Evolutionary conservation across 2,888 invertebrate genomes (phyloP).

Genomic region (Leptopilina myrica): DNA sequence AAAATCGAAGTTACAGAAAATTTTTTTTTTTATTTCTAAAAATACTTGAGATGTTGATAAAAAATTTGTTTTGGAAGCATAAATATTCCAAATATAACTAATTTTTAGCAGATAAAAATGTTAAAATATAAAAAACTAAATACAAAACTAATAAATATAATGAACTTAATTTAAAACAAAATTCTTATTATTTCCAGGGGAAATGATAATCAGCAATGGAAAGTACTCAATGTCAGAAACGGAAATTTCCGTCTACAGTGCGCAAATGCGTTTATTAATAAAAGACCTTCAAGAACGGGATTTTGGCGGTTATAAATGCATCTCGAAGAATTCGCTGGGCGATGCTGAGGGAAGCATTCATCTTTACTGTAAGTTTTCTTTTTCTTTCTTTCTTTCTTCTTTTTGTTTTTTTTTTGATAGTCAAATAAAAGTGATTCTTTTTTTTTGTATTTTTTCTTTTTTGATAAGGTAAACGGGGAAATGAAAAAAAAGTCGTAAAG

Average conservation of each 20-base stretch:
- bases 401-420: conserved; percentile 1
- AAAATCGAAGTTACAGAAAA: too few species aligned
- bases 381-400: too few species aligned
- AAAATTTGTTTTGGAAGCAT: too few species aligned
- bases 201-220: conserved; percentile 93
- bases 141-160: neutral
- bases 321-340: conserved; percentile 94
- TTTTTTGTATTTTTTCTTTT: neutral
- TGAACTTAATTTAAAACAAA: neutral
- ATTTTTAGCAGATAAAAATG: too few species aligned
- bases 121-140: too few species aligned
- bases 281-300: conserved; percentile 86
- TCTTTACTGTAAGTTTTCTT: conserved; percentile 85
- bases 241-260: conserved; percentile 88
- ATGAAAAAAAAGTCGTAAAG: conserved; percentile 50
- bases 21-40: too few species aligned
- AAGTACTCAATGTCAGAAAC: conserved; percentile 91
- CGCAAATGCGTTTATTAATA: conserved; percentile 89
- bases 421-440: conserved; percentile 30
- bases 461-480: conserved; percentile 45
- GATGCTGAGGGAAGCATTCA: conserved; percentile 93
- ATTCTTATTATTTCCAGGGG: conserved; percentile 80
- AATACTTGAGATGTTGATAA: too few species aligned
- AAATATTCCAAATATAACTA: too few species aligned
- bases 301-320: conserved; percentile 93